Evolutionary conservation across 2,888 invertebrate genomes (phyloP).

Genomic region (Zaprionus obscuricornis): DNA sequence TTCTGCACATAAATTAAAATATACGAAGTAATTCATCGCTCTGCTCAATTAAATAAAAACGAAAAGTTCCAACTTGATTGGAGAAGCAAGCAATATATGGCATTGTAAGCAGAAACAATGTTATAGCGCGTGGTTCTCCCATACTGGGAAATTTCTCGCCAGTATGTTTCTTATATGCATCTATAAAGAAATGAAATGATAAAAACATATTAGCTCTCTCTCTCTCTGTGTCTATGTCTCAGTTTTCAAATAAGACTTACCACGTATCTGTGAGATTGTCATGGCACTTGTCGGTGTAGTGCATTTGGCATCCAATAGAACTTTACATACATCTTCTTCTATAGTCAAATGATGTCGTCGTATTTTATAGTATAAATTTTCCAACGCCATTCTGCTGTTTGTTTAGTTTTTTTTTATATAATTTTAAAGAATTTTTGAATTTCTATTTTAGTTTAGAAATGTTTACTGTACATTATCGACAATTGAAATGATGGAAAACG

Average conservation of each 20-base stretch:
- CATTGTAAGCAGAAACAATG: constrained; percentile 48
- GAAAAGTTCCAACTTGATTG: constrained; percentile 48
- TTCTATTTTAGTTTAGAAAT: neutral
- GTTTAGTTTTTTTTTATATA: neutral
- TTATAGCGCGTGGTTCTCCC: constrained; percentile 42
- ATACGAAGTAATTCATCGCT: neutral
- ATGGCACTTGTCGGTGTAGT: constrained; percentile 42
- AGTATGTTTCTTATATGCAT: constrained; percentile 34
- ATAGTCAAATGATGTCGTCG: constrained; percentile 31
- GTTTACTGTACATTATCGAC: neutral
- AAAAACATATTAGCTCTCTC: neutral
- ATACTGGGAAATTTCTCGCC: constrained; percentile 50
- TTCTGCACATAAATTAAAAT: neutral
- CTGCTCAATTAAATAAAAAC: constrained; percentile 32
- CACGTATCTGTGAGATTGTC: constrained; percentile 53
- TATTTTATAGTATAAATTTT: constrained; percentile 45
- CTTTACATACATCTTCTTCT: constrained; percentile 12
- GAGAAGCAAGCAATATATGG: constrained; percentile 49
- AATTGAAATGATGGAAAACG: constrained; percentile 17
- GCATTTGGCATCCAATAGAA: constrained; percentile 29
- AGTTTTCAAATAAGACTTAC: constrained; percentile 27
- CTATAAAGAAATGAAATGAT: constrained; percentile 23
- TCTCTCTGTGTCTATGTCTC: neutral
- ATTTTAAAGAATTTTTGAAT: too few species aligned
- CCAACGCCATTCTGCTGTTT: constrained; percentile 33